Evolutionary conservation across 2,888 invertebrate species (phyloP).

Genomic region (Cremastobaeus sp.): DNA sequence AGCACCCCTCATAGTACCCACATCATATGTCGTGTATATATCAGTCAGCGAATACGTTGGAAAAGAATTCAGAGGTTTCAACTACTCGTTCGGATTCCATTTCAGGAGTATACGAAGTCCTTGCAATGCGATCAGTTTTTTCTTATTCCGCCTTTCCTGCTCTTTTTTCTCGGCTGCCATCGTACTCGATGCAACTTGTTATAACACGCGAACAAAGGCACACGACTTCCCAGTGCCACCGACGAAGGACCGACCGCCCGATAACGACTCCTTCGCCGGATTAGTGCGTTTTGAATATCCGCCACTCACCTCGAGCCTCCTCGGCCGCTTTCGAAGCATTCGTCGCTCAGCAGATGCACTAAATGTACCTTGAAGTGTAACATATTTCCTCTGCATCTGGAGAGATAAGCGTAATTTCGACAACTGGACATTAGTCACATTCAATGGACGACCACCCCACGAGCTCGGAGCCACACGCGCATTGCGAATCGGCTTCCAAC

Average conservation of each 20-base stretch:
- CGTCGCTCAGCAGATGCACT: constrained; percentile 22
- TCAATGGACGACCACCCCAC: neutral
- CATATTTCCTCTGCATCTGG: constrained; percentile 40
- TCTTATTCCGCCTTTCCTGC: neutral
- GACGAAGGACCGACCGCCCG: neutral
- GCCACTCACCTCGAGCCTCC: neutral
- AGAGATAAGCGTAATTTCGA: constrained; percentile 20
- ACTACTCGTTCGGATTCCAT: constrained; percentile 61
- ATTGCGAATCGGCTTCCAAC: neutral
- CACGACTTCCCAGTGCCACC: neutral
- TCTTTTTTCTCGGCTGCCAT: neutral
- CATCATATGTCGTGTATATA: constrained; percentile 68
- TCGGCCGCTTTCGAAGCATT: no score
- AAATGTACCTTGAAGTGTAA: constrained; percentile 30
- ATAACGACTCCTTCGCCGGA: neutral
- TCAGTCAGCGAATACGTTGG: constrained; percentile 60
- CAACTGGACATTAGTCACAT: no score
- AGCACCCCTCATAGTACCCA: constrained; percentile 69
- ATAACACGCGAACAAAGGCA: neutral
- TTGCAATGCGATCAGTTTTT: constrained; percentile 54
- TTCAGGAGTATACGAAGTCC: constrained; percentile 62
- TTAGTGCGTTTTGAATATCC: neutral
- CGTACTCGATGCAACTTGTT: constrained; percentile 14
- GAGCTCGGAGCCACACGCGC: neutral
- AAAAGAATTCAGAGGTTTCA: constrained; percentile 65